These are phyloP conservation scores for Todiramphus saurophagus DNA, from an alignment of 2,113 vertebrate genomes.

Conservation along the genomic window DNA sequence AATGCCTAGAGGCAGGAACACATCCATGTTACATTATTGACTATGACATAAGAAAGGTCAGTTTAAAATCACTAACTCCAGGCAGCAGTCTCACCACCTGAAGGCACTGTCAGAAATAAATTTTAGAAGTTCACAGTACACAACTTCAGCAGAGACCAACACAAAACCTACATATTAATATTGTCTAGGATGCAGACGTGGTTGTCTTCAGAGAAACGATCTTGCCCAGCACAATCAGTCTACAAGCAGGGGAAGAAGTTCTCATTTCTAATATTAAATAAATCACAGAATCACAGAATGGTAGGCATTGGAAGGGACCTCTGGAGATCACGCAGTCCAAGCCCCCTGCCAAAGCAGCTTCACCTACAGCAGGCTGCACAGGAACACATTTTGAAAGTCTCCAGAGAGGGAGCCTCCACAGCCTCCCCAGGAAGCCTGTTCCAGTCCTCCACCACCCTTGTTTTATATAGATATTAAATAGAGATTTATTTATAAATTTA, in stretches of 20 bases:
- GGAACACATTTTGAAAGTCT: neutral
- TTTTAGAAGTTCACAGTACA: neutral
- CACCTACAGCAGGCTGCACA: neutral
- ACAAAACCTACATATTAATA: neutral
- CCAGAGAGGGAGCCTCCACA: neutral
- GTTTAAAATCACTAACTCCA: neutral
- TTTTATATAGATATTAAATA: neutral
- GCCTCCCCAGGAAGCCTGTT: neutral
- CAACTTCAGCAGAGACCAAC: neutral
- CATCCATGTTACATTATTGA: neutral
- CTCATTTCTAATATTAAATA: neutral
- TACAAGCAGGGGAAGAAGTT: neutral
- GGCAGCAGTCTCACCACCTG: neutral
- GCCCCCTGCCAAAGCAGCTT: too few species aligned
- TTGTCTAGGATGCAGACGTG: neutral
- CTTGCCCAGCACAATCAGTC: neutral
- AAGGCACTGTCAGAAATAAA: neutral
- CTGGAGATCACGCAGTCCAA: neutral
- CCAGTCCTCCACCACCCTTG: neutral
- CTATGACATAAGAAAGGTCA: neutral
- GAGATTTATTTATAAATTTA: neutral
- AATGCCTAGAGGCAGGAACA: conserved; percentile 53
- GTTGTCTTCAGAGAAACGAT: neutral
- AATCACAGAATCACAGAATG: neutral
- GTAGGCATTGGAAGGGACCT: neutral